Conservation (phyloP, 2,888 invertebrate genomes). For the Loripinus fragilis region DNA sequence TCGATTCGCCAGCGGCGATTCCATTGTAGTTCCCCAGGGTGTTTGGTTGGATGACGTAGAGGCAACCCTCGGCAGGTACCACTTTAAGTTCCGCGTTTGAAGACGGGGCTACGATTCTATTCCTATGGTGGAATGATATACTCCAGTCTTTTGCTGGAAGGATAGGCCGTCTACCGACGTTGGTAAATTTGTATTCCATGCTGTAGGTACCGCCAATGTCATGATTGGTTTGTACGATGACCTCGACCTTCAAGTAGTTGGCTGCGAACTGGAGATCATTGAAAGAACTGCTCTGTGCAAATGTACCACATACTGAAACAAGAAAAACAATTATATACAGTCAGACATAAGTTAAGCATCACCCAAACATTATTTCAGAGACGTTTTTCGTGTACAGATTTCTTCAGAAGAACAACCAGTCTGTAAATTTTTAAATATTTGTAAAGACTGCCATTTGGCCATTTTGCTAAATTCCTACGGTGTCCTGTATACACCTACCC, state of each 20-base stretch:
- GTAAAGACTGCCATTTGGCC: too few species aligned
- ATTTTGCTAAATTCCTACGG: too few species aligned
- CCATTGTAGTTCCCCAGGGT: neutral
- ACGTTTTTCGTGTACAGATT: too few species aligned
- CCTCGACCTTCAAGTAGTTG: conserved; percentile 37
- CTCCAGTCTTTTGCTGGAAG: conserved; percentile 39
- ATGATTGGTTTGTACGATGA: conserved; percentile 53
- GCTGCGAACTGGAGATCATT: conserved; percentile 50
- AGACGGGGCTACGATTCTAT: neutral
- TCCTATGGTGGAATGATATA: conserved; percentile 25
- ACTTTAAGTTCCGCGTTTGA: neutral
- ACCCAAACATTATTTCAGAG: too few species aligned
- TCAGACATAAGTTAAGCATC: too few species aligned
- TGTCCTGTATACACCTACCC: too few species aligned
- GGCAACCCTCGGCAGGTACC: neutral
- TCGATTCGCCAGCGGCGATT: neutral
- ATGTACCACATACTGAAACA: neutral
- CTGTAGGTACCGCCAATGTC: conserved; percentile 29
- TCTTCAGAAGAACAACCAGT: too few species aligned
- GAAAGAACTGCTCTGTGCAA: conserved; percentile 19
- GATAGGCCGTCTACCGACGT: conserved; percentile 22
- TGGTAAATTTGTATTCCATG: conserved; percentile 32
- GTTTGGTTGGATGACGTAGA: neutral
- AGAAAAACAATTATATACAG: neutral
- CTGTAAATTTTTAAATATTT: too few species aligned